Evolutionary conservation across 2,113 vertebrate species (phyloP).

Genomic region (Esox niger): DNA sequence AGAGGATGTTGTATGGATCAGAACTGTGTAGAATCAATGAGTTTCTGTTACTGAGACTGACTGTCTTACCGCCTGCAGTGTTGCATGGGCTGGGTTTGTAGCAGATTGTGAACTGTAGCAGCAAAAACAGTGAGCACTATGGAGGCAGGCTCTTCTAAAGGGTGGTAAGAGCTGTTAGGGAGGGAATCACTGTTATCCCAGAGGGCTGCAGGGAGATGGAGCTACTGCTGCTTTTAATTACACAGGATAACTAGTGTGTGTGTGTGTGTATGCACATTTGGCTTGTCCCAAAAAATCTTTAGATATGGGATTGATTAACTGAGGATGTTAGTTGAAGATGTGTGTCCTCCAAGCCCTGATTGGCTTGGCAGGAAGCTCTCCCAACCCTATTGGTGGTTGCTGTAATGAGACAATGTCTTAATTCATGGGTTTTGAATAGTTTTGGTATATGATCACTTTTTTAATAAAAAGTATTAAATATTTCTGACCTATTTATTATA

Average conservation of each 20-base stretch:
- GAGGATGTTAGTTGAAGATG: too few species aligned
- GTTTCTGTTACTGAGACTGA: background rate
- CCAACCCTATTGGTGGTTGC: too few species aligned
- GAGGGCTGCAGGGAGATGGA: conserved; percentile 16
- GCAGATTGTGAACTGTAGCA: background rate
- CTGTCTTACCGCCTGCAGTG: background rate
- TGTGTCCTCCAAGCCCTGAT: too few species aligned
- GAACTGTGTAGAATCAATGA: background rate
- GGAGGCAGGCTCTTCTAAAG: background rate
- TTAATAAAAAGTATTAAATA: too few species aligned
- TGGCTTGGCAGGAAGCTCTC: too few species aligned
- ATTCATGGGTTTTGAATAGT: too few species aligned
- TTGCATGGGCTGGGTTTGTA: background rate
- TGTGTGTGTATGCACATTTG: conserved; percentile 1
- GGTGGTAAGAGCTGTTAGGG: background rate
- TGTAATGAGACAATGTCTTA: too few species aligned
- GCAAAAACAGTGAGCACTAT: background rate
- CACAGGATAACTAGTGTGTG: background rate
- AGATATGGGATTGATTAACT: too few species aligned
- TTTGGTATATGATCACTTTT: too few species aligned
- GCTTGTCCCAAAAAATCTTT: too few species aligned
- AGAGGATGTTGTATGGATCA: background rate
- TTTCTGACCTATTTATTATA: too few species aligned
- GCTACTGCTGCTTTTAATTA: conserved; percentile 11
- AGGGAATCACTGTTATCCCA: conserved; percentile 3